Evolutionary conservation across 92 coral and sea anemone genomes (phyloP).

Genomic region (Palythoa caribaeorum): DNA sequence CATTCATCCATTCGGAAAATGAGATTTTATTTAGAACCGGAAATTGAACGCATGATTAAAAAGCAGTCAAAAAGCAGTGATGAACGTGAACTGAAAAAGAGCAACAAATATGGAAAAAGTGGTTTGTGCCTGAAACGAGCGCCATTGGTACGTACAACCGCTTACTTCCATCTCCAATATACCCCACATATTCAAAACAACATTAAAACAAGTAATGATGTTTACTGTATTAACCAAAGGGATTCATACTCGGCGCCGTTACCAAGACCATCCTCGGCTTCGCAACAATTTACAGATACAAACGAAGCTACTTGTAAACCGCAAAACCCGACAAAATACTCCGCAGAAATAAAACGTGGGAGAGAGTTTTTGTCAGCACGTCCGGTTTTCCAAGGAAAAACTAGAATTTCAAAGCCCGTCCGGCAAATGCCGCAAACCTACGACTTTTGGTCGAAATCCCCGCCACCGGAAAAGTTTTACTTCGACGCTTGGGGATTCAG

Average conservation of each 20-base stretch:
- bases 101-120: slow-evolving; percentile 15
- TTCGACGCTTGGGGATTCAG: slow-evolving; percentile 83
- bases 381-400: slow-evolving; percentile 51
- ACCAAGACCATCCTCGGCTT: background rate
- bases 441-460: slow-evolving; percentile 41
- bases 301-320: slow-evolving; percentile 29
- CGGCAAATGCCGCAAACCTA: background rate
- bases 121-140: slow-evolving; percentile 31
- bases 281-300: slow-evolving; percentile 35
- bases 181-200: slow-evolving; percentile 34
- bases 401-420: background rate
- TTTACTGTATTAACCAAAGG: slow-evolving; percentile 13
- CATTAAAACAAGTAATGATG: background rate
- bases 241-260: slow-evolving; percentile 70
- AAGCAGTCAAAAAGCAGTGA: background rate
- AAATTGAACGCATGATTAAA: slow-evolving; percentile 29
- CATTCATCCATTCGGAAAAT: slow-evolving; percentile 21
- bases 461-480: slow-evolving; percentile 52
- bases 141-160: slow-evolving; percentile 50
- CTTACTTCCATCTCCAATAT: slow-evolving; percentile 57
- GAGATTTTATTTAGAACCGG: slow-evolving; percentile 65
- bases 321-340: slow-evolving; percentile 53
- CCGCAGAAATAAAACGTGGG: slow-evolving; percentile 69
- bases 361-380: slow-evolving; percentile 76
- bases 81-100: background rate